Conservation (phyloP, 2,797 vertebrate species). For the Catamblyrhynchus diadema region DNA sequence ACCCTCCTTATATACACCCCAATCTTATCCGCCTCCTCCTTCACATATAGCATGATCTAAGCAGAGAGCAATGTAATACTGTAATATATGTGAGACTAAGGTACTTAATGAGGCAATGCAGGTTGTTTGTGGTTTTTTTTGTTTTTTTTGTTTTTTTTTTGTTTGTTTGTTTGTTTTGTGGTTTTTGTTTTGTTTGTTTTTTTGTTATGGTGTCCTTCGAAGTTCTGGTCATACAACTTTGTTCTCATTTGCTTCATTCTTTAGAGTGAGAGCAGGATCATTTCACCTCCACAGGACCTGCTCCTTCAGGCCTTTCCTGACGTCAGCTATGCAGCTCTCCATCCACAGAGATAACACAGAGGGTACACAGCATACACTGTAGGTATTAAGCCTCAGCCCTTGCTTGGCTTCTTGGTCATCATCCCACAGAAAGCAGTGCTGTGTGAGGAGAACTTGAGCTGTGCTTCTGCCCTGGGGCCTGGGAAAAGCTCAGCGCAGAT, state of each 20-base stretch:
- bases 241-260: not conserved
- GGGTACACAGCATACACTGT: not conserved
- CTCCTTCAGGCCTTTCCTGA: not conserved
- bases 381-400: not conserved
- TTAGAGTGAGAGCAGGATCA: not conserved
- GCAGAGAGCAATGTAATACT: not conserved
- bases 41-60: not conserved
- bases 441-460: fast-evolving
- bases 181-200: not conserved
- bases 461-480: not conserved
- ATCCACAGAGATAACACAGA: not conserved
- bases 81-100: not conserved
- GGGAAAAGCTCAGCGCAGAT: not conserved
- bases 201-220: not conserved
- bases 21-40: not conserved
- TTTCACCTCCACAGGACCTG: no score
- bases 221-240: not conserved
- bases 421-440: not conserved
- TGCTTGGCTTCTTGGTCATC: not conserved
- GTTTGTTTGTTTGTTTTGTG: not conserved
- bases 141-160: not conserved
- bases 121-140: not conserved
- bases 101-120: not conserved
- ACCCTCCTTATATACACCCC: not conserved
- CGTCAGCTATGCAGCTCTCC: not conserved